These are phyloP conservation scores for Drosophila tripunctata DNA, from an alignment of 2,888 invertebrate genomes.

Conservation along the genomic window DNA sequence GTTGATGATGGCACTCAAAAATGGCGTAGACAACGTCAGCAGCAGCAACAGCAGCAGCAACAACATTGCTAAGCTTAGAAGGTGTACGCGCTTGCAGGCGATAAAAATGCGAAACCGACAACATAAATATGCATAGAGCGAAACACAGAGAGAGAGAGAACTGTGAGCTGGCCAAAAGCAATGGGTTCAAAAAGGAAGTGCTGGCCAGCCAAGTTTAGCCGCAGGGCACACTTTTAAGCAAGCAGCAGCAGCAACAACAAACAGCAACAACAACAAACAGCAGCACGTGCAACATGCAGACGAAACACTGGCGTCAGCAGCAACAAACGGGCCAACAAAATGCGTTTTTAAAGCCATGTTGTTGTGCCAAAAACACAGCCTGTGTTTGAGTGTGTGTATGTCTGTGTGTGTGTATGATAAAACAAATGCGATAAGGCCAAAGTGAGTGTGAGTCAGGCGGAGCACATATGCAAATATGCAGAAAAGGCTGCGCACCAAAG, in stretches of 20 bases:
- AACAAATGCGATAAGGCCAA: conserved; percentile 78
- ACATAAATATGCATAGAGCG: conserved; percentile 79
- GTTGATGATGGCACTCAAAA: conserved; percentile 78
- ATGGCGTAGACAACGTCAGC: conserved; percentile 69
- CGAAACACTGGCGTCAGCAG: conserved; percentile 71
- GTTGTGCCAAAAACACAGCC: conserved; percentile 36
- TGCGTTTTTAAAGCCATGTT: conserved; percentile 71
- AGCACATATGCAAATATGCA: conserved; percentile 73
- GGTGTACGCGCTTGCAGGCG: conserved; percentile 64
- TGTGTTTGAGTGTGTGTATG: conserved; percentile 13
- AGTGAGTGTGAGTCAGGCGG: conserved; percentile 75
- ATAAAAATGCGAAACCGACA: conserved; percentile 57
- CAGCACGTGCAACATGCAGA: conserved; percentile 72
- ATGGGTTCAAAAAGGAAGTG: conserved; percentile 55
- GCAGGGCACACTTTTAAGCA: conserved; percentile 74
- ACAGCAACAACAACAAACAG: conserved; percentile 49
- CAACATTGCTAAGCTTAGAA: conserved; percentile 50
- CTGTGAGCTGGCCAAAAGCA: conserved; percentile 34
- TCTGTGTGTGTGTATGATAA: conserved; percentile 65
- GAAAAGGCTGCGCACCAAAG: conserved; percentile 58
- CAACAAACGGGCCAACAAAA: conserved; percentile 62
- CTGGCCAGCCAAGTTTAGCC: conserved; percentile 72
- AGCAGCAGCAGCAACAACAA: conserved; percentile 30
- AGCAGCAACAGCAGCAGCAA: conserved; percentile 27
- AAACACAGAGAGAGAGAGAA: too few relatives aligned